Conservation (phyloP, 37 sponge, comb jelly and placozoan genomes). For the Hormiphora californensis region DNA sequence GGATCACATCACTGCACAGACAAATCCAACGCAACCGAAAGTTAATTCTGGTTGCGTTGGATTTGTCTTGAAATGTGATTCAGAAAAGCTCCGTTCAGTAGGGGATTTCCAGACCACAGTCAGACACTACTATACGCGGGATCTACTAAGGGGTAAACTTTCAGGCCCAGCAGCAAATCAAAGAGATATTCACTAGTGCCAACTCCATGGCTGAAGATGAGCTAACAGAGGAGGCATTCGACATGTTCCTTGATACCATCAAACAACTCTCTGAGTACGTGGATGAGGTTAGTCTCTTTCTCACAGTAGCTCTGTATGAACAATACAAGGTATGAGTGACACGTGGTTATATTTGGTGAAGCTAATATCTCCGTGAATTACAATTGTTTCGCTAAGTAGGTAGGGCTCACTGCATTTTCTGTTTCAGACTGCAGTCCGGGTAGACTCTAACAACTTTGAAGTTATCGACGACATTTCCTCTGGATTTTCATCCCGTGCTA, state of each 20-base stretch:
- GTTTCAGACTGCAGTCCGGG: background rate
- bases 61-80: no score
- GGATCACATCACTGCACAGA: no score
- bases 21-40: no score
- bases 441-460: slow-evolving; percentile 29
- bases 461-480: slow-evolving; percentile 12
- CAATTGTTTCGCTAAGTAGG: background rate
- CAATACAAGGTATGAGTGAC: no score
- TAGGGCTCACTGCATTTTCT: background rate
- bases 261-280: slow-evolving; percentile 37
- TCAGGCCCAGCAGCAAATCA: slow-evolving; percentile 25
- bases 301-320: no score
- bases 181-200: background rate
- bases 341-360: background rate
- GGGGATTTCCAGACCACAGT: no score
- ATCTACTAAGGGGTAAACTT: background rate
- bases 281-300: slow-evolving; percentile 46
- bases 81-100: no score
- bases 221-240: slow-evolving; percentile 49
- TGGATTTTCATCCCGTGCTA: background rate
- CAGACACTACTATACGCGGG: no score
- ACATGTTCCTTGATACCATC: slow-evolving; percentile 47
- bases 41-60: no score
- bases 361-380: background rate
- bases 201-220: slow-evolving; percentile 35